phyloP scores from a whole-genome alignment of 2,888 invertebrate genomes.

The Crepidodera aurea region DNA sequence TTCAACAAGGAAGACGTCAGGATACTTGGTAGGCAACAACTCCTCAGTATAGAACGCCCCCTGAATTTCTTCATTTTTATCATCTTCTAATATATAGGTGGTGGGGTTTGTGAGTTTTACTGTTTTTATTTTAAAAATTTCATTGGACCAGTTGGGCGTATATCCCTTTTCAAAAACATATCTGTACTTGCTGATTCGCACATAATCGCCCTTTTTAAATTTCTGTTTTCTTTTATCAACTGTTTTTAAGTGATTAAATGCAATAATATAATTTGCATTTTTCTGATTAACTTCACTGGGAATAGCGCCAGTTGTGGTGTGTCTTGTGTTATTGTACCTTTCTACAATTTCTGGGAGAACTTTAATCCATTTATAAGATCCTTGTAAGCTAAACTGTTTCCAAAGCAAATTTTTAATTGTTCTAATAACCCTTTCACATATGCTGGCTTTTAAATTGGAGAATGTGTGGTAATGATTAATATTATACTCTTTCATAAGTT shows the following conservation, averaged over 20 bases:
- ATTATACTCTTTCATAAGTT: constrained; percentile 43
- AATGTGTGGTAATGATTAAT: constrained; percentile 45
- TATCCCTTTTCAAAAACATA: constrained; percentile 54
- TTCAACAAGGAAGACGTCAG: constrained; percentile 52
- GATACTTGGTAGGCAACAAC: constrained; percentile 49
- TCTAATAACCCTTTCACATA: constrained; percentile 46
- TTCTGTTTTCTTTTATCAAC: constrained; percentile 23
- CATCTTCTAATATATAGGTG: constrained; percentile 51
- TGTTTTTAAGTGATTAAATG: constrained; percentile 44
- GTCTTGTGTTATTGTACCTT: constrained; percentile 52
- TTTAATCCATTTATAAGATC: constrained; percentile 48
- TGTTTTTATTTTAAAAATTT: constrained; percentile 52
- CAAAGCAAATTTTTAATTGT: constrained; percentile 45
- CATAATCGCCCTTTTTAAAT: constrained; percentile 40
- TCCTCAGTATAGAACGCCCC: constrained; percentile 38
- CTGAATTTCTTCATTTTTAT: too few relatives aligned
- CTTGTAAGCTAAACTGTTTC: constrained; percentile 49
- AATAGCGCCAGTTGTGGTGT: constrained; percentile 53
- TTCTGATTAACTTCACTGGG: constrained; percentile 51
- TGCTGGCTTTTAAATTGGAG: constrained; percentile 38
- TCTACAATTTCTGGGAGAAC: constrained; percentile 26
- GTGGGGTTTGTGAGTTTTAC: constrained; percentile 49
- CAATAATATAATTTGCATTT: constrained; percentile 45
- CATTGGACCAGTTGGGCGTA: constrained; percentile 52
- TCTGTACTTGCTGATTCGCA: constrained; percentile 50